These are phyloP conservation scores for Pempheris klunzingeri DNA, from an alignment of 2,797 vertebrate genomes.

Conservation along the genomic window DNA sequence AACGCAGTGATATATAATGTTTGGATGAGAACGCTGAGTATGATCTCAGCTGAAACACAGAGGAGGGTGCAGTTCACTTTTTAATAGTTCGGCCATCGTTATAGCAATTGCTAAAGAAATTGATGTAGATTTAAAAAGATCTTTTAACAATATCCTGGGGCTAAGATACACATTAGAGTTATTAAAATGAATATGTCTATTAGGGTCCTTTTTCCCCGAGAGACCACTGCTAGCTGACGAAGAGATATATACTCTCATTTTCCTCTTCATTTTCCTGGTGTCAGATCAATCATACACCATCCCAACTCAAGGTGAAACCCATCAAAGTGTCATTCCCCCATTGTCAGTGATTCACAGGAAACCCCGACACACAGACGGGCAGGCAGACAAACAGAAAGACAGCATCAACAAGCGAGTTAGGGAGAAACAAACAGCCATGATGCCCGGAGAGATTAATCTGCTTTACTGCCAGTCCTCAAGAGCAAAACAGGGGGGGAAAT, in stretches of 20 bases:
- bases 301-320: conserved; percentile 82
- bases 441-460: conserved; percentile 70
- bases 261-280: conserved; percentile 74
- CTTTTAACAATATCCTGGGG: conserved; percentile 67
- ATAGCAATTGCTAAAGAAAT: conserved; percentile 39
- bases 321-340: conserved; percentile 74
- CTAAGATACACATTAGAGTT: conserved; percentile 66
- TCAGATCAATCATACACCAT: conserved; percentile 81
- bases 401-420: conserved; percentile 59
- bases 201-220: conserved; percentile 49
- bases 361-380: conserved; percentile 45
- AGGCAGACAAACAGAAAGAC: conserved; percentile 69
- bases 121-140: conserved; percentile 63
- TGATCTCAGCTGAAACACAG: conserved; percentile 43
- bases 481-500: conserved; percentile 45
- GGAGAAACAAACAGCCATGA: conserved; percentile 53
- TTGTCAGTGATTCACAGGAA: conserved; percentile 73
- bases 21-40: conserved; percentile 25
- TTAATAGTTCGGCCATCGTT: conserved; percentile 46
- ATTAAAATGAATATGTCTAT: conserved; percentile 79
- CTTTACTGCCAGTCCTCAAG: conserved; percentile 69
- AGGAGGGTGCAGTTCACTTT: conserved; percentile 32
- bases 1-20: conserved; percentile 59
- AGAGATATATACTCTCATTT: conserved; percentile 74
- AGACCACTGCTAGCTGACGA: conserved; percentile 59